A percentile compares a stretch with the other conserved stretches of the same genome.
These are phyloP conservation scores for Zophobas atratus DNA, from an alignment of 1,140 invertebrate genomes.

Conservation along the genomic window DNA sequence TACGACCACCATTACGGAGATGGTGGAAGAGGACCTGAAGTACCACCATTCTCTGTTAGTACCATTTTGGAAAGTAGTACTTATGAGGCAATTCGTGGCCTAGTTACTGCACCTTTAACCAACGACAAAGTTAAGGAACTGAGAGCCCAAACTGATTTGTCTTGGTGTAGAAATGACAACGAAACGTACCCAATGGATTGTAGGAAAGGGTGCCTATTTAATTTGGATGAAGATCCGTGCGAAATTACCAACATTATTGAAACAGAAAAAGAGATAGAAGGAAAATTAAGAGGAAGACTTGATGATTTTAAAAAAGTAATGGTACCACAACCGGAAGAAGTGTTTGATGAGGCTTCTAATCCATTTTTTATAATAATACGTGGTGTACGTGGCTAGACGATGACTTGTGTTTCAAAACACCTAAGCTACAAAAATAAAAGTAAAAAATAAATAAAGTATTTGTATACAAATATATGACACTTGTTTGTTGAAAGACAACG, in stretches of 20 bases:
- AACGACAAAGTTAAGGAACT: slow-evolving; percentile 44
- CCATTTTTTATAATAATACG: slow-evolving; percentile 63
- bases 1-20: slow-evolving; percentile 81
- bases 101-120: too few relatives aligned
- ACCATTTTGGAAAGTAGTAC: slow-evolving; percentile 67
- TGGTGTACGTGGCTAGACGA: slow-evolving; percentile 69
- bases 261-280: slow-evolving; percentile 62
- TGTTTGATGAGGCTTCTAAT: slow-evolving; percentile 64
- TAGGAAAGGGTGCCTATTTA: slow-evolving; percentile 78
- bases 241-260: slow-evolving; percentile 83
- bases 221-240: slow-evolving; percentile 87
- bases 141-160: slow-evolving; percentile 63
- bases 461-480: too few relatives aligned
- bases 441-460: too few relatives aligned
- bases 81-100: too few relatives aligned
- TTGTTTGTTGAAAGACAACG: too few relatives aligned
- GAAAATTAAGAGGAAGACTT: slow-evolving; percentile 61
- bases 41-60: slow-evolving; percentile 70
- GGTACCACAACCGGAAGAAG: slow-evolving; percentile 60
- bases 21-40: slow-evolving; percentile 71
- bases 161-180: neutral
- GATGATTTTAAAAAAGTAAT: slow-evolving; percentile 60
- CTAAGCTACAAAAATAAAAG: too few relatives aligned
- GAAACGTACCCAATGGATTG: slow-evolving; percentile 21
- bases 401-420: slow-evolving; percentile 8